A percentile compares a stretch with the other conserved stretches of the same genome.
These are phyloP conservation scores for Hexactinellida sp. DNA, from an alignment of 37 sponge, comb jelly and placozoan genomes.

Conservation along the genomic window DNA sequence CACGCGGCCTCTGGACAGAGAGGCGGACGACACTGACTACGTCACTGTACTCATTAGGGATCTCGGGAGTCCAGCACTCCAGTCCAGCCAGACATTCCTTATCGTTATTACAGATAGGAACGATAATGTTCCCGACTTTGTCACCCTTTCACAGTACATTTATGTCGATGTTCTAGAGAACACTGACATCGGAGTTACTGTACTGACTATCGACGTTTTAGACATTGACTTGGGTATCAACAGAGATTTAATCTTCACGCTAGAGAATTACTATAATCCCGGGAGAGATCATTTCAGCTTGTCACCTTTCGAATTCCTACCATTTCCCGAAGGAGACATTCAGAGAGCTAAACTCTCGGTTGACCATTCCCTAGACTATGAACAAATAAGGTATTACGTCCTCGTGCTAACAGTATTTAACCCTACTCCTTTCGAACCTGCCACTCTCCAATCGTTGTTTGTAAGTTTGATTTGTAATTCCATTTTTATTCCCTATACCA, in stretches of 20 bases:
- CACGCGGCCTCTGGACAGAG: neutral
- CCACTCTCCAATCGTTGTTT: neutral
- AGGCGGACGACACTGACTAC: neutral
- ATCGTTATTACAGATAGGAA: constrained; percentile 1
- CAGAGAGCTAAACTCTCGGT: neutral
- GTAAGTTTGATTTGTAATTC: neutral
- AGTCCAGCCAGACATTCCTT: neutral
- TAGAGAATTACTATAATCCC: neutral
- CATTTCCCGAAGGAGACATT: neutral
- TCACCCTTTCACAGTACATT: neutral
- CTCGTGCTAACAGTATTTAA: neutral
- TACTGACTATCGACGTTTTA: neutral
- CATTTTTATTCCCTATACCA: neutral
- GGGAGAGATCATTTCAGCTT: neutral
- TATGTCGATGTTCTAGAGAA: neutral
- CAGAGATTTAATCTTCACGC: neutral
- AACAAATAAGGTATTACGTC: neutral
- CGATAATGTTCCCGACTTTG: neutral
- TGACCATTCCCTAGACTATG: neutral
- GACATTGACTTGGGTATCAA: neutral
- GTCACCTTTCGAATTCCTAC: neutral
- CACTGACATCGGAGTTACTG: neutral
- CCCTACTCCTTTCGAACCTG: neutral
- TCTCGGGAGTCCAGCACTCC: neutral
- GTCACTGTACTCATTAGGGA: neutral